Percentiles rank a stretch among this genome's conserved stretches.
These are phyloP conservation scores for Drosophila crucigera DNA, from an alignment of 2,888 invertebrate species.

Conservation along the genomic window DNA sequence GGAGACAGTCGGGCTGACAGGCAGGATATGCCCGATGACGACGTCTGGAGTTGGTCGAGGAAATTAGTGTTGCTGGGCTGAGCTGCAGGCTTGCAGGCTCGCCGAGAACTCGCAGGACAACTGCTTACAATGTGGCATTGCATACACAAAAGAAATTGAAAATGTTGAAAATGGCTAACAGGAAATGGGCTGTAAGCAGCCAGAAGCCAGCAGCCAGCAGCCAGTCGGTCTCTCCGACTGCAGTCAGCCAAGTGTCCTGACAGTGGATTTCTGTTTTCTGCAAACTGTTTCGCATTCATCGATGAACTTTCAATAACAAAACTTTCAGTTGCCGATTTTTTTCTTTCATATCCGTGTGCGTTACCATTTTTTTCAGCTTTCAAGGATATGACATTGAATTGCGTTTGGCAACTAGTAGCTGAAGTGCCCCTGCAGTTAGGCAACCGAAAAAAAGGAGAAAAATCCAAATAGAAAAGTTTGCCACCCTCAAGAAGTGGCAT, in stretches of 20 bases:
- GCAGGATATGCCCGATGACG: conserved; percentile 53
- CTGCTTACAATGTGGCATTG: conserved; percentile 67
- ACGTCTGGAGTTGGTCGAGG: conserved; percentile 67
- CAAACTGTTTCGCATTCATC: conserved; percentile 68
- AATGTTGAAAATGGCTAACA: conserved; percentile 65
- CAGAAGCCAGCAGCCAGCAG: conserved; percentile 18
- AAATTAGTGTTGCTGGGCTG: conserved; percentile 68
- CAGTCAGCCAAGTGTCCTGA: conserved; percentile 38
- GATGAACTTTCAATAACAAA: conserved; percentile 80
- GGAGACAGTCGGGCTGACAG: conserved; percentile 47
- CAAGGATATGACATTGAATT: conserved; percentile 81
- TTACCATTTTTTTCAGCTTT: conserved; percentile 52
- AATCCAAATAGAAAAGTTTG: conserved; percentile 23
- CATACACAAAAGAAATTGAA: conserved; percentile 75
- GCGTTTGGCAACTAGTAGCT: conserved; percentile 61
- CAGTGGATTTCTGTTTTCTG: conserved; percentile 27
- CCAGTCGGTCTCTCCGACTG: conserved; percentile 13
- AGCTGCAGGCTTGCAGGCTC: conserved; percentile 21
- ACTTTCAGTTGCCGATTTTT: conserved; percentile 59
- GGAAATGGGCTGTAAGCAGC: conserved; percentile 80
- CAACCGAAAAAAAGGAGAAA: conserved; percentile 8
- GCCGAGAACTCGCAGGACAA: conserved; percentile 28
- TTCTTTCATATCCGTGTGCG: conserved; percentile 15
- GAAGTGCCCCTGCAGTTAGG: conserved; percentile 56
- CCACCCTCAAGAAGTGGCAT: conserved; percentile 29